Evolutionary conservation across 2,888 invertebrate species (phyloP).

Genomic region (Phortica okadai): DNA sequence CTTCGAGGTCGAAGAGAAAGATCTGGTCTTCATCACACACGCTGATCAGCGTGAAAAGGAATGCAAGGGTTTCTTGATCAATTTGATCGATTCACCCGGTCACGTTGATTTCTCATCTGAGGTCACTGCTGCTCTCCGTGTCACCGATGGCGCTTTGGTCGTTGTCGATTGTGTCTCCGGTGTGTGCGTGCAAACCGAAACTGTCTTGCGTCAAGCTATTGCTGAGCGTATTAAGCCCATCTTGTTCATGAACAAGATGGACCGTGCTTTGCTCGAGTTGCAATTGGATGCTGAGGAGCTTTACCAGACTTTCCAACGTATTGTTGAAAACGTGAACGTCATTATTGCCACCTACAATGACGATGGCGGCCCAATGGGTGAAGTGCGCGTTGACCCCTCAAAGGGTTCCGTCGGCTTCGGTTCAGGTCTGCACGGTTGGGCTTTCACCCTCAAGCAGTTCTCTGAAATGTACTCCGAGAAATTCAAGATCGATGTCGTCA

Average conservation of each 20-base stretch:
- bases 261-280: slow-evolving; percentile 97
- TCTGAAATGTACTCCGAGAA: slow-evolving; percentile 99
- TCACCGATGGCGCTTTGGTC: slow-evolving; percentile 99
- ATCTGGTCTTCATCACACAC: slow-evolving; percentile 94
- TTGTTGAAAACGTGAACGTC: slow-evolving; percentile 99
- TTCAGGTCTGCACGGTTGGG: slow-evolving; percentile 99
- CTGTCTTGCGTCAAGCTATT: slow-evolving; percentile 99
- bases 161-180: slow-evolving; percentile 99
- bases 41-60: slow-evolving; percentile 93
- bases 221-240: slow-evolving; percentile 99
- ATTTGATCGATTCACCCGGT: slow-evolving; percentile 99
- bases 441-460: slow-evolving; percentile 99
- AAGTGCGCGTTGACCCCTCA: slow-evolving; percentile 98
- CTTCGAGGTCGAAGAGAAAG: slow-evolving; percentile 97
- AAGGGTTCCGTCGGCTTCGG: slow-evolving; percentile 99
- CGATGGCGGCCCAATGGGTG: slow-evolving; percentile 99
- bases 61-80: slow-evolving; percentile 98
- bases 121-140: slow-evolving; percentile 99
- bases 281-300: slow-evolving; percentile 97
- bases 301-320: slow-evolving; percentile 99
- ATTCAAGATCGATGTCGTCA: slow-evolving; percentile 97
- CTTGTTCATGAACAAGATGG: slow-evolving; percentile 99
- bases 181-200: slow-evolving; percentile 99
- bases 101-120: slow-evolving; percentile 99
- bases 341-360: slow-evolving; percentile 99